Conservation (phyloP, 2,888 invertebrate genomes). For the Himalopsyche tibetana region DNA sequence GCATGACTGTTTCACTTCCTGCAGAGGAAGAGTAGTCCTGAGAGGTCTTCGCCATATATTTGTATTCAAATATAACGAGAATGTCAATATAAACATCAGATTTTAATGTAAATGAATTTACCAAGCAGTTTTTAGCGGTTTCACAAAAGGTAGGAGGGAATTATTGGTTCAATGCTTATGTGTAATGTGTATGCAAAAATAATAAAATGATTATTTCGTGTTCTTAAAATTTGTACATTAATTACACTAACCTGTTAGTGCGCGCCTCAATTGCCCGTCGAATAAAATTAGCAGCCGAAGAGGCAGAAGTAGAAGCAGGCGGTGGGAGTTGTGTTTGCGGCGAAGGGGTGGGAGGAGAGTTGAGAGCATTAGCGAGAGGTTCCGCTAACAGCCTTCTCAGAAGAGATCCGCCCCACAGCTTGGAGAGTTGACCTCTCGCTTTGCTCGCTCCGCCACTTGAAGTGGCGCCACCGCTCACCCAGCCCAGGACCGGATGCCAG, state of each 20-base stretch:
- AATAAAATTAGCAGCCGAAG: conserved; percentile 74
- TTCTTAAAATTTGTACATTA: too few species aligned
- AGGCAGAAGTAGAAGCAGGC: conserved; percentile 72
- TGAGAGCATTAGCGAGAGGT: conserved; percentile 77
- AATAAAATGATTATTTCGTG: too few species aligned
- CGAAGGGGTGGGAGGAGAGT: conserved; percentile 78
- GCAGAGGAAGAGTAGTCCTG: too few species aligned
- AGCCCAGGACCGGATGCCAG: conserved; percentile 98
- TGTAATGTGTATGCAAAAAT: too few species aligned
- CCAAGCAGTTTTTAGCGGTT: too few species aligned
- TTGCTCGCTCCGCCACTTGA: conserved; percentile 84
- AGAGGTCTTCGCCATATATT: too few species aligned
- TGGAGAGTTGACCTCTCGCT: conserved; percentile 82
- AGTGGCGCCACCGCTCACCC: conserved; percentile 89
- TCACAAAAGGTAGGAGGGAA: too few species aligned
- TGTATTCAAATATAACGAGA: too few species aligned
- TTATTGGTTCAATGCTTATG: too few species aligned
- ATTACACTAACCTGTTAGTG: conserved; percentile 75
- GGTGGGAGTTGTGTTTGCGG: conserved; percentile 69
- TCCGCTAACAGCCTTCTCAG: conserved; percentile 72
- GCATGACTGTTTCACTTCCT: too few species aligned
- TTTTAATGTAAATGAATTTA: too few species aligned
- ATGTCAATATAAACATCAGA: too few species aligned
- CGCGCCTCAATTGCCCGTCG: conserved; percentile 75
- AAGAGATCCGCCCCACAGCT: conserved; percentile 81